Evolutionary conservation across 2,113 vertebrate species (phyloP).

Genomic region (Zosterops pallidus): DNA sequence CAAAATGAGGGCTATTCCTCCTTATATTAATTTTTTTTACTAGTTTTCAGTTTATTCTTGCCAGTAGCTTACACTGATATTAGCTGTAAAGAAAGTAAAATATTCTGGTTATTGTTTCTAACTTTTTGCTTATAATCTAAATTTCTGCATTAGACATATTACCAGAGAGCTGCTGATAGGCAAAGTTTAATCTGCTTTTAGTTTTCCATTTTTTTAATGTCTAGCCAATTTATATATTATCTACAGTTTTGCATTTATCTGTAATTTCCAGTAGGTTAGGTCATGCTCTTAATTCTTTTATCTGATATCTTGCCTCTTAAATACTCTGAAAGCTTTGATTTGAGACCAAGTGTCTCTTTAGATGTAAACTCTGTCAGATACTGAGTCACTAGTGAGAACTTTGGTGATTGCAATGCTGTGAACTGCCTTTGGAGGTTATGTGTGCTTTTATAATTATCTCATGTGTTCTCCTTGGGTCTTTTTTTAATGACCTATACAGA

Average conservation of each 20-base stretch:
- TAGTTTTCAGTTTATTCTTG: neutral
- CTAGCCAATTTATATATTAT: neutral
- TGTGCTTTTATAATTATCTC: neutral
- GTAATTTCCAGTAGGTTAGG: neutral
- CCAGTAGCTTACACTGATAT: neutral
- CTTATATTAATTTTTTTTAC: neutral
- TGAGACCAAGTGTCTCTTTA: neutral
- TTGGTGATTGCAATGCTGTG: neutral
- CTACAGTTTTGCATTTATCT: neutral
- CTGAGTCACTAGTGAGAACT: neutral
- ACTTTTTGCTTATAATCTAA: neutral
- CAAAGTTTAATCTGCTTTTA: neutral
- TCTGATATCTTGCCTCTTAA: neutral
- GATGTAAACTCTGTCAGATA: neutral
- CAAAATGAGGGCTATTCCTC: neutral
- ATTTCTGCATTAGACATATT: neutral
- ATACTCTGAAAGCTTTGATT: neutral
- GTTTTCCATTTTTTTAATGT: neutral
- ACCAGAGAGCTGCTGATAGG: neutral
- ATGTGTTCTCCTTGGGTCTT: neutral
- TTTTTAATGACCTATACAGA: neutral
- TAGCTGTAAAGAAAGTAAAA: neutral
- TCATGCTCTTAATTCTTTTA: neutral
- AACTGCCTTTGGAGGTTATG: neutral
- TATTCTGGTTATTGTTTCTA: neutral